A percentile compares a stretch with the other conserved stretches of the same genome.
phyloP scores from a whole-genome alignment of 2,888 invertebrate species.

The Sycophila texana region DNA sequence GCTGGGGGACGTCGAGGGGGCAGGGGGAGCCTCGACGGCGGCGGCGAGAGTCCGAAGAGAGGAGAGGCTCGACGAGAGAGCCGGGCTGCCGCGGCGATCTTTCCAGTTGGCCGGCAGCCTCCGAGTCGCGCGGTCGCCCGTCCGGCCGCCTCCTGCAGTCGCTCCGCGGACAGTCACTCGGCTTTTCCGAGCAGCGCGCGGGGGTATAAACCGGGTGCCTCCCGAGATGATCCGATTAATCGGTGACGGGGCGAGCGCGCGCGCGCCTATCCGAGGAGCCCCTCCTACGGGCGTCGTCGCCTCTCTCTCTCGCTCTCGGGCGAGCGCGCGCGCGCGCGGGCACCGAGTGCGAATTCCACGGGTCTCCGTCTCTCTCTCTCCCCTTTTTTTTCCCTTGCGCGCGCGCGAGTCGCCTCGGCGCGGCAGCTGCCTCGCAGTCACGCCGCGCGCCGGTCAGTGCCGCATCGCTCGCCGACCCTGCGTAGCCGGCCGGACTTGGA shows the following conservation, averaged over 20 bases:
- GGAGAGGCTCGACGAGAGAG: constrained; percentile 3
- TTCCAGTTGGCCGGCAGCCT: constrained; percentile 56
- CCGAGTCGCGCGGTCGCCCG: constrained; percentile 39
- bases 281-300: neutral
- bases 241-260: constrained; percentile 10
- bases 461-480: constrained; percentile 14
- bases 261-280: neutral
- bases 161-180: neutral
- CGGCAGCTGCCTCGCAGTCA: neutral
- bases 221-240: constrained; percentile 36
- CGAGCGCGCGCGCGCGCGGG: neutral
- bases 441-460: constrained; percentile 46
- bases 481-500: neutral
- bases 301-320: constrained; percentile 22
- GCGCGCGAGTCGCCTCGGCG: constrained; percentile 9
- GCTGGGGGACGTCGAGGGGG: neutral
- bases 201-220: neutral
- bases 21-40: neutral
- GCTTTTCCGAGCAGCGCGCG: neutral
- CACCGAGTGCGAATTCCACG: constrained; percentile 41
- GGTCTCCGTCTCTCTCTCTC: constrained; percentile 25
- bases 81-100: constrained; percentile 36
- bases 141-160: neutral
- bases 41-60: neutral
- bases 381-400: neutral